Conservation (phyloP, 2,888 invertebrate genomes). For the Carterocephalus palaemon region DNA sequence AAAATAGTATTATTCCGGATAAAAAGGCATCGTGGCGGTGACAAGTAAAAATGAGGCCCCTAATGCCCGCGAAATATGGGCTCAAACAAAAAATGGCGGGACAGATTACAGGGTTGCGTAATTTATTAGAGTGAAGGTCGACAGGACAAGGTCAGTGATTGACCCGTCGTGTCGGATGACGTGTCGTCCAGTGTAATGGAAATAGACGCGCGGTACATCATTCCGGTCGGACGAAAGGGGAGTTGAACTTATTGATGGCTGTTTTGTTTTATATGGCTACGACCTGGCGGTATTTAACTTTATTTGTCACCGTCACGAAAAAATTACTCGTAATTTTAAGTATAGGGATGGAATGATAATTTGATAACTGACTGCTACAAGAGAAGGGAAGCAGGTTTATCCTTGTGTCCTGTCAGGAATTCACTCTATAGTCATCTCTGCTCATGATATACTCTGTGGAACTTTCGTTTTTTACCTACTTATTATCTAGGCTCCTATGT, state of each 20-base stretch:
- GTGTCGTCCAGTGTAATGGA: constrained; percentile 18
- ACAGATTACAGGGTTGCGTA: constrained; percentile 17
- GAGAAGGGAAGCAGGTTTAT: too few species aligned
- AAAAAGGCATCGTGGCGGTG: constrained; percentile 8
- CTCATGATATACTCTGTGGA: too few species aligned
- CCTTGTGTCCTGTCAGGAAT: too few species aligned
- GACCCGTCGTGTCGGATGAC: constrained; percentile 10
- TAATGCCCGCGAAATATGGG: constrained; percentile 11
- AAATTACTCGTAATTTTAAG: too few species aligned
- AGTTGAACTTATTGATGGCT: constrained; percentile 7
- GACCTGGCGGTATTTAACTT: too few species aligned
- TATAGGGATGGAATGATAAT: too few species aligned
- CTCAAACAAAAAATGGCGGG: constrained; percentile 14
- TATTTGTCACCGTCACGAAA: too few species aligned
- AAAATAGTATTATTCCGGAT: not conserved
- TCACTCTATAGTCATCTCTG: too few species aligned
- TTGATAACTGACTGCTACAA: too few species aligned
- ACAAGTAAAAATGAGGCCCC: constrained; percentile 18
- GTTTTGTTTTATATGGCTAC: not conserved
- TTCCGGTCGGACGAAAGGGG: not conserved
- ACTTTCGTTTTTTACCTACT: too few species aligned
- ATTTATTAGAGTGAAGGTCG: constrained; percentile 27
- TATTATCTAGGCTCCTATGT: too few species aligned
- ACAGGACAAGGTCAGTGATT: constrained; percentile 31
- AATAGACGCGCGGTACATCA: constrained; percentile 2